Base-by-base conservation (phyloP, 2,797 vertebrate genomes). In the Leuciscus waleckii region DNA sequence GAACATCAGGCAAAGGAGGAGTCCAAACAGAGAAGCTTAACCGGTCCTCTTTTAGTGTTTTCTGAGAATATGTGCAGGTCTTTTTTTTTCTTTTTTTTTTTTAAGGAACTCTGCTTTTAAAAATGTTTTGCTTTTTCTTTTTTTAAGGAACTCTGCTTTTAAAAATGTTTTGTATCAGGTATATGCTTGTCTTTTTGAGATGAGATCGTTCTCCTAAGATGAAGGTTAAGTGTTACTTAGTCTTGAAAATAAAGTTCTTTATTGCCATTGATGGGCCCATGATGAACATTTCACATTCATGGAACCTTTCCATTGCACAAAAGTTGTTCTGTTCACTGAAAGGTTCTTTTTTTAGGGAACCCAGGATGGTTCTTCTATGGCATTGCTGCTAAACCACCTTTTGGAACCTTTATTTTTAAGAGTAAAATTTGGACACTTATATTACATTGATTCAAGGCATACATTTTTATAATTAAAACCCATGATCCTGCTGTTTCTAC, bases 1-100 rank as follows among this genome's bases (percentile, higher is more conserved):
- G n/a, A 86, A 81, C 46, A 68, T 69, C 63, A 81, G 80, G 9
- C 61, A 63, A 76, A 74, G 26, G 78, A 39, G 6, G 35, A 65
- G 29, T 29, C 46, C 10, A 61, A 8, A 37, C 32, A 65, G 54
- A 39, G 29, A 65, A 32, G 21, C 23, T 51, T 73, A 54, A 32
- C 21, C 65, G 16, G n/a, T 37, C 32, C 6, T 23, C 3, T n/a
- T 56, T 5, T 23, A 56, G 7, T 56, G 35, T 39, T 37, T 75
- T 49, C 51, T 75, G 5, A 54, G 32, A 39, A 39, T 8, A 8
- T 4, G 13, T 56, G 51, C 11, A 32, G 16, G 16, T 32, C 4
- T 74, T 75, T 35, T 75, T 49, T 32, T 29, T 29, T n/a, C n/a
- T 29, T 29, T 29, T 4, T 35, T 35, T 35, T 35, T 35, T 35